Evolutionary conservation across 2,113 vertebrate species (phyloP).

Genomic region (Cnemophilus loriae): DNA sequence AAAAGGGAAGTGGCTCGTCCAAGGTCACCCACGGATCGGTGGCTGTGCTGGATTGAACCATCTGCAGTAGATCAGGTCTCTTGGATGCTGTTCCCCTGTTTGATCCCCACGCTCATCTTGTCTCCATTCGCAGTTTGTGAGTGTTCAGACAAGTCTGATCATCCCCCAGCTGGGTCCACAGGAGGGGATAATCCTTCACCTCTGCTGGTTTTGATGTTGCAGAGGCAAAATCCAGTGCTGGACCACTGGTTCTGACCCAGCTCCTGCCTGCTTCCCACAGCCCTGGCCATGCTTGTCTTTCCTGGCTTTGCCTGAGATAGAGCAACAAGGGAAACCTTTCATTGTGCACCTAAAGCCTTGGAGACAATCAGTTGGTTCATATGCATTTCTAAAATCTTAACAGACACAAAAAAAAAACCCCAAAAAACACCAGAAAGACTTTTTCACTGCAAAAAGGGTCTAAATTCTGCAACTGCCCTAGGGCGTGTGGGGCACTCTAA

Average conservation of each 20-base stretch:
- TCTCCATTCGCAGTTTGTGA: neutral
- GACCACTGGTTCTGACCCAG: neutral
- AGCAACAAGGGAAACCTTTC: neutral
- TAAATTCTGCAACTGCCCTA: constrained; percentile 17
- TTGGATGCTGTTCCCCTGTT: neutral
- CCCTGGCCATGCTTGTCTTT: neutral
- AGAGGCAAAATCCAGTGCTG: neutral
- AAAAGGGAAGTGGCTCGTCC: neutral
- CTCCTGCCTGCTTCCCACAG: neutral
- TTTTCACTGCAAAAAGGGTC: neutral
- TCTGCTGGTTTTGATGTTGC: neutral
- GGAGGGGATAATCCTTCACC: neutral
- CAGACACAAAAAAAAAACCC: neutral
- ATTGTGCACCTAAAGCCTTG: neutral
- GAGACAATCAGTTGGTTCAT: neutral
- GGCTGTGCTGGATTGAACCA: neutral
- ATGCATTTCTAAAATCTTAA: neutral
- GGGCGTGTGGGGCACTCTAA: neutral
- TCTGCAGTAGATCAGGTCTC: neutral
- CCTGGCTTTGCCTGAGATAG: neutral
- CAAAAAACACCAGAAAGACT: neutral
- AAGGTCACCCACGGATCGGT: neutral
- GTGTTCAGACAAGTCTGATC: fast-evolving
- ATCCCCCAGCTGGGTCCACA: neutral
- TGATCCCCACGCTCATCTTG: neutral